phyloP scores from a whole-genome alignment of 2,888 invertebrate genomes.

The Morpho deidamia region DNA sequence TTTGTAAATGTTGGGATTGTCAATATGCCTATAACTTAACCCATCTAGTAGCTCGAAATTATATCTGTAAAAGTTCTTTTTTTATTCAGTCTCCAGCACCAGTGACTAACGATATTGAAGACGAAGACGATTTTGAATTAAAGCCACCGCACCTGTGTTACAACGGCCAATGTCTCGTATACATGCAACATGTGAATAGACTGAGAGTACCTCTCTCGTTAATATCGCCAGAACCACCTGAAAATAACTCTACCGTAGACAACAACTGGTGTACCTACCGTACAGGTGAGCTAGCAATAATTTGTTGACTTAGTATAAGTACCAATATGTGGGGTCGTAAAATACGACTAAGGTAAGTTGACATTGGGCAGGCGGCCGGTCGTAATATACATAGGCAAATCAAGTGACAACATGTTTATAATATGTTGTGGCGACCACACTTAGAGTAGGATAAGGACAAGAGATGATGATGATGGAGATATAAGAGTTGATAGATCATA shows the following conservation, averaged over 20 bases:
- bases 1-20: no score
- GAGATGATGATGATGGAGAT: no score
- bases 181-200: constrained; percentile 57
- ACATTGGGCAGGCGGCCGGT: no score
- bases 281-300: constrained; percentile 42
- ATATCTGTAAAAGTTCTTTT: not conserved
- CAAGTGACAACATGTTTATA: no score
- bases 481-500: no score
- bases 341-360: no score
- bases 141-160: constrained; percentile 67
- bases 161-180: constrained; percentile 59
- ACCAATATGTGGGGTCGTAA: no score
- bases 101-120: constrained; percentile 40
- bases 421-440: no score
- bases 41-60: not conserved
- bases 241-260: constrained; percentile 52
- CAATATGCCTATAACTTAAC: not conserved
- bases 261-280: constrained; percentile 82
- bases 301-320: no score
- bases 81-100: constrained; percentile 23
- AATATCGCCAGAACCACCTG: constrained; percentile 46
- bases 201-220: constrained; percentile 57
- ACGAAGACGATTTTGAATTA: constrained; percentile 46
- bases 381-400: no score
- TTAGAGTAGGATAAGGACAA: no score